Evolutionary conservation across 2,113 vertebrate species (phyloP), one percentile per base, ranked within the genome.

Genomic region (Aphelocoma coerulescens): DNA sequence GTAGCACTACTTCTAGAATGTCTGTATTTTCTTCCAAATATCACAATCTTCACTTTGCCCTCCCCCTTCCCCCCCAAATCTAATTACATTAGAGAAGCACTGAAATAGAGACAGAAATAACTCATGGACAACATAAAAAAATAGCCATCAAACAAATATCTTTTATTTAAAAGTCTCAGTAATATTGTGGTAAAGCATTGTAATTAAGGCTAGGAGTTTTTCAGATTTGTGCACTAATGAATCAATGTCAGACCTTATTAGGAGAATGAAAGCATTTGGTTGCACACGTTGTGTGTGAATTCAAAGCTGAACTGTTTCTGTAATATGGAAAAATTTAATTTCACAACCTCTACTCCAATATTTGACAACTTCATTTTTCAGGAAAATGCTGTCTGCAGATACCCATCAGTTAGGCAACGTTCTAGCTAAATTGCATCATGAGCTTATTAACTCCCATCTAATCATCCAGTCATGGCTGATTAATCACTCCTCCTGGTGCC

Each of bases 391-490:
- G 43, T 87, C 48, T 89, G 79, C 5, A 4, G n/a, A 72, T 86
- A 71, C 21, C 32, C 48, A 63, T 91, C 35, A 39, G 57, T 88
- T 71, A 85, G 90, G 46, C 61, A 83, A 68, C 28, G 1, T 86
- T 85, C 51, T 55, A 66, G 71, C 63, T 94, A 88, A 96, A 92
- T 94, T 96, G 72, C 54, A 93, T 94, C 89, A 88, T 81, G 68
- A 95, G 75, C 74, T 90, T 94, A 95, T 94, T 97, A 97, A 96
- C 74, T 91, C 83, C 68, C 26, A 57, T 91, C 51, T 97, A 96
- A 96, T 96, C 88, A 94, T 90, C 74, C 65, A 91, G 79, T 91
- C 93, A 92, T 73, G 89, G 74, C 88, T 93, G 77, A 96, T 95
- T 95, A 96, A 94, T 96, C 91, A 51, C 77, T 93, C 58, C 39